Evolutionary conservation across 2,797 vertebrate genomes (phyloP).

Genomic region (Nasua narica): DNA sequence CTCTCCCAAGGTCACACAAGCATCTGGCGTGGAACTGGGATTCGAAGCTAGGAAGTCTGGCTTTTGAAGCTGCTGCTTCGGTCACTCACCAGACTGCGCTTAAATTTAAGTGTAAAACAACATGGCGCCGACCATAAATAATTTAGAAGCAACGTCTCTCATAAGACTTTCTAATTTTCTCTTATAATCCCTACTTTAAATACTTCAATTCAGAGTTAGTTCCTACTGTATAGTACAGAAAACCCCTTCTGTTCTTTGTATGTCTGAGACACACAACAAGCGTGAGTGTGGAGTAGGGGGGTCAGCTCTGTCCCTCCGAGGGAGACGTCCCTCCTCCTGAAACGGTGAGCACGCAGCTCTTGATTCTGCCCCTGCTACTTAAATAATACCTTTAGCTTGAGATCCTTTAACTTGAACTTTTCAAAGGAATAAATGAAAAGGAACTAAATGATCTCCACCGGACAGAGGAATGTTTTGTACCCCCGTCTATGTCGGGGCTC

Average conservation of each 20-base stretch:
- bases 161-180: neutral
- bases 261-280: neutral
- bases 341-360: neutral
- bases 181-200: neutral
- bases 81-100: accelerated
- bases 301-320: neutral
- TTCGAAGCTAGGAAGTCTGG: neutral
- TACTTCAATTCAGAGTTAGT: neutral
- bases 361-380: neutral
- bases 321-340: too few relatives aligned
- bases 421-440: neutral
- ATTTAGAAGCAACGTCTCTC: neutral
- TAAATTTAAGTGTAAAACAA: neutral
- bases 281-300: accelerated
- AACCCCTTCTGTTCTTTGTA: neutral
- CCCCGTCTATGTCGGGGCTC: accelerated
- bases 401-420: neutral
- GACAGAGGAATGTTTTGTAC: neutral
- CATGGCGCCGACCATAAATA: neutral
- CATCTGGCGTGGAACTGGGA: neutral
- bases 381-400: neutral
- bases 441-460: neutral
- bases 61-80: neutral
- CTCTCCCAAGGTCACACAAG: neutral
- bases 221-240: neutral